A percentile compares a stretch with the other conserved stretches of the same genome.
Evolutionary conservation across 2,888 invertebrate species (phyloP).

Genomic region (Athalia circularis): DNA sequence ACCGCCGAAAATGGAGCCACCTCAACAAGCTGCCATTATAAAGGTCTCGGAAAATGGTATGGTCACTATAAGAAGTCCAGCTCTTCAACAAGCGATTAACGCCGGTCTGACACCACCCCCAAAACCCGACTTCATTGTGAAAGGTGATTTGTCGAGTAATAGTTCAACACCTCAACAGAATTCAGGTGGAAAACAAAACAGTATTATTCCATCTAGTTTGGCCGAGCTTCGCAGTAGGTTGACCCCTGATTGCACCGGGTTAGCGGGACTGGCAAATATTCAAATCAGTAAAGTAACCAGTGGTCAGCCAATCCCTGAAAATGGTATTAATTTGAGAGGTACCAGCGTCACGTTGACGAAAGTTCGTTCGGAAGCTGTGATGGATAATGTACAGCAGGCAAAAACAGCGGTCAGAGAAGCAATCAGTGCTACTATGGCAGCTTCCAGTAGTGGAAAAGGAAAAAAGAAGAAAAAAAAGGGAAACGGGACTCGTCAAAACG

Average conservation of each 20-base stretch:
- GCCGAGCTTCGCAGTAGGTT: slow-evolving; percentile 66
- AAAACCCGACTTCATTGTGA: slow-evolving; percentile 71
- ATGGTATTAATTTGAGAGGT: slow-evolving; percentile 70
- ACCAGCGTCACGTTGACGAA: slow-evolving; percentile 72
- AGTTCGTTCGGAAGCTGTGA: slow-evolving; percentile 57
- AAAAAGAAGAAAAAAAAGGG: slow-evolving; percentile 73
- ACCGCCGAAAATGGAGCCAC: slow-evolving; percentile 74
- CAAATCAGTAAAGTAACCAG: slow-evolving; percentile 72
- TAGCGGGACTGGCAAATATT: slow-evolving; percentile 69
- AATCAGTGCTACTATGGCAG: slow-evolving; percentile 60
- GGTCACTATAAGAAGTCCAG: slow-evolving; percentile 89
- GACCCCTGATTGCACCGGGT: slow-evolving; percentile 63
- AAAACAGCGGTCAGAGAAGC: slow-evolving; percentile 61
- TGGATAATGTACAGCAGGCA: slow-evolving; percentile 56
- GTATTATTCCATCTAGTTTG: slow-evolving; percentile 65
- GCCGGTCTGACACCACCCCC: slow-evolving; percentile 70
- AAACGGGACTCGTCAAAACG: slow-evolving; percentile 67
- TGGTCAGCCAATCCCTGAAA: slow-evolving; percentile 70
- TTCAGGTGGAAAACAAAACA: slow-evolving; percentile 56
- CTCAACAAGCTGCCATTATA: slow-evolving; percentile 80
- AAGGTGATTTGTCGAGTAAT: slow-evolving; percentile 61
- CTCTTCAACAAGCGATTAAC: slow-evolving; percentile 76
- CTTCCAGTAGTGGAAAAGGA: slow-evolving; percentile 59
- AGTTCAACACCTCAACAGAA: slow-evolving; percentile 50
- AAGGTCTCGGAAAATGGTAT: slow-evolving; percentile 84